Base-by-base conservation (phyloP, 2,888 invertebrate species). In the Spilosoma lubricipeda region DNA sequence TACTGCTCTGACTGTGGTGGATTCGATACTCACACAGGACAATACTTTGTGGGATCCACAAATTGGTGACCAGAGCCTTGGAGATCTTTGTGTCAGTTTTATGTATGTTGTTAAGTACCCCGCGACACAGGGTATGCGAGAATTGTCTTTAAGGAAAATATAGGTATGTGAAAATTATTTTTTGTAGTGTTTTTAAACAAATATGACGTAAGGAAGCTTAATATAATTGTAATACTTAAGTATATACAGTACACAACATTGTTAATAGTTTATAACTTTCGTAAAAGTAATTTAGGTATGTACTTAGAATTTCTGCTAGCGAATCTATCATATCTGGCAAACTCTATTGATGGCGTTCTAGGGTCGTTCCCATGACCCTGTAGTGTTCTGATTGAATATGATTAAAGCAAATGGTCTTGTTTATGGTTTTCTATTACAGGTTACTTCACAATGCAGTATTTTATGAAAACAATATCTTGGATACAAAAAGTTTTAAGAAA, bases 351-450 rank as follows among this genome's bases (percentile, higher is more conserved):
- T 69, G 39, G 65, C 30, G 52, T 56, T 59, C 59, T 66, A 73
- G 56, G 13, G 45, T 67, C 74, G 36, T 59, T 70, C 67, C 67
- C 74, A 74, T 74, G 74, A 74, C 74, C 74, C 70, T 36, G 39
- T 3, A 64, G 63, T 33, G 33, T 67, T 67, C 30, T 77, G 84
- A 82, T 83, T 81, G 84, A 74, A 76, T 71, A 66, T 81, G 84
- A 82, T 83, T 83, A 82, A 72, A 76, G 72, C 73, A 79, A 81
- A 81, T 74, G 74, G 77, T 75, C 76, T 81, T 81, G 72, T 79
- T 82, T 83, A 83, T 82, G 76, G 74, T 75, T 76, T 77, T 81
- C 72, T 68, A 77, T 75, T 63, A 75, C 56, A 33, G 59, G 69
- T 33, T 66, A 52, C 71, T 52, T 33, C 64, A 68, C n/a, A 30